phyloP scores from a whole-genome alignment of 2,888 invertebrate genomes.

The Uropetala carovei region DNA sequence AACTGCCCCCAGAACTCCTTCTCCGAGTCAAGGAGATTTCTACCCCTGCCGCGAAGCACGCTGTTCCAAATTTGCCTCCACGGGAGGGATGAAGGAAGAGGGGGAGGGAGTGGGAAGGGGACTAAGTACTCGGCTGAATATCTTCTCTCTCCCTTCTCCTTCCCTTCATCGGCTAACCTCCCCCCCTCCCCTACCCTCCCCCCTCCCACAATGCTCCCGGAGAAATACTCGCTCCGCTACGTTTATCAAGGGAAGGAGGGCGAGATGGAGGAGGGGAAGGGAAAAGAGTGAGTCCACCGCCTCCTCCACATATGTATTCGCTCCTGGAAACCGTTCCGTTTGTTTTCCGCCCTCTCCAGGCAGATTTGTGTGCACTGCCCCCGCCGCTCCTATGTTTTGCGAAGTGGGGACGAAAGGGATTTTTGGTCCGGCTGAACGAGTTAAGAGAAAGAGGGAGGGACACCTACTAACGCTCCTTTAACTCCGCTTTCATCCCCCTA shows the following conservation, averaged over 20 bases:
- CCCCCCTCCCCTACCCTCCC: background rate
- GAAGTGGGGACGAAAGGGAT: background rate
- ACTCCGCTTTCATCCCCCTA: background rate
- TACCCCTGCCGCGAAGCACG: slow-evolving; percentile 18
- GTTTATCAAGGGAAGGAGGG: slow-evolving; percentile 36
- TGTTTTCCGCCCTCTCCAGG: slow-evolving; percentile 43
- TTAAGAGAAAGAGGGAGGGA: background rate
- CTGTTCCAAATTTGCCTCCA: slow-evolving; percentile 1
- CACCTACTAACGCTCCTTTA: background rate
- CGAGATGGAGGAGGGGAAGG: background rate
- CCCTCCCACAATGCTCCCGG: background rate
- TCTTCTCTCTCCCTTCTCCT: background rate
- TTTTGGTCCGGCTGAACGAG: slow-evolving; percentile 40
- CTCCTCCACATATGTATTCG: slow-evolving; percentile 34
- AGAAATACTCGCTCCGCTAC: slow-evolving; percentile 49
- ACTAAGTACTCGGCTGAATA: slow-evolving; percentile 23
- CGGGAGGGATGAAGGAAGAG: background rate
- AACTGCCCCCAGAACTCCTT: background rate
- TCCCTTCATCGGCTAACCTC: background rate
- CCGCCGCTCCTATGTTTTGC: slow-evolving; percentile 47
- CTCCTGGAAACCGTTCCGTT: slow-evolving; percentile 40
- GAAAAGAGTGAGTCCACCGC: background rate
- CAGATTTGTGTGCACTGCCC: slow-evolving; percentile 60
- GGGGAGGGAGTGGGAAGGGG: background rate
- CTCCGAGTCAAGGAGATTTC: slow-evolving; percentile 7